phyloP scores from a whole-genome alignment of 2,888 invertebrate species.

The Lycia hirtaria region DNA sequence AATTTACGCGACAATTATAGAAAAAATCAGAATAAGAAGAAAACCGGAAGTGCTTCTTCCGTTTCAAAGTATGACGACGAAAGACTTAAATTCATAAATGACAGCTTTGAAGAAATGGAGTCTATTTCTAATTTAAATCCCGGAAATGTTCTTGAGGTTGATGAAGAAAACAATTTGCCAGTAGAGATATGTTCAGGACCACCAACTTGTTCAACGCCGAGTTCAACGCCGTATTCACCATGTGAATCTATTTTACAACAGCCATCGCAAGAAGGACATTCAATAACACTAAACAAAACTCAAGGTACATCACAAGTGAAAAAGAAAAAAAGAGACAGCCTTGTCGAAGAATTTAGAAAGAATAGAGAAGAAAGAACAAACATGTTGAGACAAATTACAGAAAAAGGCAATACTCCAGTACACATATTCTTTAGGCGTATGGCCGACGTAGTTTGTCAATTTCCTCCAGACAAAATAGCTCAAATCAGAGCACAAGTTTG shows the following conservation, averaged over 20 bases:
- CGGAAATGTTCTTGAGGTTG: slow-evolving; percentile 30
- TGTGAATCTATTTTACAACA: slow-evolving; percentile 28
- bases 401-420: slow-evolving; percentile 29
- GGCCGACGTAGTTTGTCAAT: slow-evolving; percentile 33
- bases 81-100: slow-evolving; percentile 31
- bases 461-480: slow-evolving; percentile 32
- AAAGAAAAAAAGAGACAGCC: slow-evolving; percentile 30
- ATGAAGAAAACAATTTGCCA: slow-evolving; percentile 30
- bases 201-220: slow-evolving; percentile 28
- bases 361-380: slow-evolving; percentile 30
- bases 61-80: slow-evolving; percentile 34
- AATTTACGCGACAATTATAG: slow-evolving; percentile 32
- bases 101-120: slow-evolving; percentile 29
- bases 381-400: slow-evolving; percentile 28
- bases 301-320: slow-evolving; percentile 31
- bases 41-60: slow-evolving; percentile 26
- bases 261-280: slow-evolving; percentile 28
- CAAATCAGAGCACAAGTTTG: slow-evolving; percentile 28
- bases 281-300: slow-evolving; percentile 29
- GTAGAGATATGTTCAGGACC: slow-evolving; percentile 32
- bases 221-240: slow-evolving; percentile 27
- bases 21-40: slow-evolving; percentile 33
- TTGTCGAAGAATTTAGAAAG: slow-evolving; percentile 27
- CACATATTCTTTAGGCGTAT: slow-evolving; percentile 32
- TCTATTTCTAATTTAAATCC: slow-evolving; percentile 26